A percentile compares a stretch with the other conserved stretches of the same genome.
Evolutionary conservation across 2,113 vertebrate genomes (phyloP).

Genomic region (Lasiurus cinereus): DNA sequence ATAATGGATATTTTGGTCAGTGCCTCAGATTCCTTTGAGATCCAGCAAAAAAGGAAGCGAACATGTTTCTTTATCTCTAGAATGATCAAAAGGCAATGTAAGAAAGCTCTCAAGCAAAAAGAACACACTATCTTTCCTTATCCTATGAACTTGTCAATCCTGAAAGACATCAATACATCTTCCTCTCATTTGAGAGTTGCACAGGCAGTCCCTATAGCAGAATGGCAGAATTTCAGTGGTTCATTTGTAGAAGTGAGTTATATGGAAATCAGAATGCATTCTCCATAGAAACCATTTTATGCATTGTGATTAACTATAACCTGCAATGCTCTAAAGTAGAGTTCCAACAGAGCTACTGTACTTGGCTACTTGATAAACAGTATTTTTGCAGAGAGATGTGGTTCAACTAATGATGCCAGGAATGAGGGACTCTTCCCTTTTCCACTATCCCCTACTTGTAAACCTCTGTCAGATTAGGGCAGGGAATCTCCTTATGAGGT

Average conservation of each 20-base stretch:
- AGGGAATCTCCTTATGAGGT: not conserved
- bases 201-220: not conserved
- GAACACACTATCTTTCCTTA: not conserved
- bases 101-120: conserved; percentile 53
- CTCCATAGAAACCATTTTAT: conserved; percentile 4
- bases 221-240: not conserved
- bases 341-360: not conserved
- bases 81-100: conserved; percentile 55
- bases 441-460: not conserved
- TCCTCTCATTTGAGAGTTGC: conserved; percentile 39
- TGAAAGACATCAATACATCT: not conserved
- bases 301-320: conserved; percentile 13
- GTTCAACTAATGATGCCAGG: not conserved
- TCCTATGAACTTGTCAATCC: not conserved
- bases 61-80: conserved; percentile 41
- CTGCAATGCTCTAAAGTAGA: conserved; percentile 3
- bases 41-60: not conserved
- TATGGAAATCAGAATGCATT: conserved; percentile 39
- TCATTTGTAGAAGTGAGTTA: conserved; percentile 49
- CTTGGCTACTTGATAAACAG: not conserved
- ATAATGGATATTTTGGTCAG: not conserved
- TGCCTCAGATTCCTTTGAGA: conserved; percentile 1
- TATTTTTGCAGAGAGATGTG: not conserved
- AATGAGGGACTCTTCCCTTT: not conserved
- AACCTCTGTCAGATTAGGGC: not conserved